A percentile compares a stretch with the other conserved stretches of the same genome.
phyloP scores from a whole-genome alignment of 2,797 vertebrate species.

The Falco columbarius region DNA sequence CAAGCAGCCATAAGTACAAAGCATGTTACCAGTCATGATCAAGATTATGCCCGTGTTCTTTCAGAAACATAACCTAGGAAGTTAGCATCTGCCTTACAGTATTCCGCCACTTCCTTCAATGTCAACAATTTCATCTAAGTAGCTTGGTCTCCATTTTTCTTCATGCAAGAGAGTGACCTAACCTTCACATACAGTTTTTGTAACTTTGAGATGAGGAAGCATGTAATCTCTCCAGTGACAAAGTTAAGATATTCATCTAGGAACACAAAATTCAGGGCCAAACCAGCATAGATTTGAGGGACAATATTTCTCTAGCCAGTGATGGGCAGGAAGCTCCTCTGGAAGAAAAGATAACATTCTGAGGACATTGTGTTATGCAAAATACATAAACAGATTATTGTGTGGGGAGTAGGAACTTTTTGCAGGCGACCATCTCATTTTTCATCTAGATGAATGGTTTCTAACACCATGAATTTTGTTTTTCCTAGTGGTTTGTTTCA shows the following conservation, averaged over 20 bases:
- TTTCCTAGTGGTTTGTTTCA: background rate
- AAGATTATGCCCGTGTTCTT: background rate
- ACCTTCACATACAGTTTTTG: background rate
- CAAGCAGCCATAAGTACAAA: background rate
- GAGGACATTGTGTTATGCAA: background rate
- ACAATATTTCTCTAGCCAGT: background rate
- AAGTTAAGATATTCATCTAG: background rate
- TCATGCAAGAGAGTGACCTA: background rate
- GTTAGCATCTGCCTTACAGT: background rate
- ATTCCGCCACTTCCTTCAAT: background rate
- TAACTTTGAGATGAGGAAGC: background rate
- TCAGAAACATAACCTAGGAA: background rate
- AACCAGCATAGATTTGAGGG: background rate
- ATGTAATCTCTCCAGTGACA: background rate
- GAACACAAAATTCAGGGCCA: background rate
- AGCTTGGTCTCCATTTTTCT: background rate
- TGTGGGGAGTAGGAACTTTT: background rate
- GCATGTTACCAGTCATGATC: background rate
- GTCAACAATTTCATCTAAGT: background rate
- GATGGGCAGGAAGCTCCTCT: background rate
- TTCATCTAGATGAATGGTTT: background rate
- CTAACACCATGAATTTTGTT: background rate
- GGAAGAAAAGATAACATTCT: background rate
- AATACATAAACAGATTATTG: background rate
- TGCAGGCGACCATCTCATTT: background rate